Base-by-base conservation (phyloP, 2,113 vertebrate species). In the Rissa tridactyla region DNA sequence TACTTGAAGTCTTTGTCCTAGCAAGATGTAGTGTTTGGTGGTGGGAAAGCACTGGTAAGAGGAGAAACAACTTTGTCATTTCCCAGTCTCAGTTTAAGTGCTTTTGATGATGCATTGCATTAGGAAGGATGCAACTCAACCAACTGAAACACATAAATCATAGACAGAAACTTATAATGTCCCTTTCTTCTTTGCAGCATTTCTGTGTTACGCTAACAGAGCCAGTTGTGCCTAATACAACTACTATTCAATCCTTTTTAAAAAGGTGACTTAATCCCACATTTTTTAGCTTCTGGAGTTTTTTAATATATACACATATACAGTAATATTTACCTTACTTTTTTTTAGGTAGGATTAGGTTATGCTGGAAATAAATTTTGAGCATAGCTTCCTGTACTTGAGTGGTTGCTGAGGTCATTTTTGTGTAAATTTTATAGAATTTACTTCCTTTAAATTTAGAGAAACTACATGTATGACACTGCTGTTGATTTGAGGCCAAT, bases 391-490 rank as follows among this genome's bases (percentile, higher is more conserved):
- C 14, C 22, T 71, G 6, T 62, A 29, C 13, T n/a, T 62, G 64
- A 55, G 20, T 72, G 17, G 15, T 71, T 70, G 10, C 29, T 89
- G 55, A 55, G 6, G 7, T 87, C 0, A 46, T 78, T 75, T 82
- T 58, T 55, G 36, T 69, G n/a, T 65, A 25, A 54, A n/a, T 29
- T 54, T 19, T 93, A 2, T 66, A 46, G 78, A 40, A 78, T 26
- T 10, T 69, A 26, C 8, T 22, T 68, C 34, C 42, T 84, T 76
- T 55, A 91, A 62, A 82, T 82, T 76, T 57, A 51, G 52, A 65
- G n/a, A 44, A 71, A 38, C 0, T 2, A 4, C 2, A 1, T 69
- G 20, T 40, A 34, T 51, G 27, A 30, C 23, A 18, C 3, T 51
- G 11, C 57, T 75, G 13, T 60, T 90, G 82, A 60, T 82, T 79